phyloP scores from a whole-genome alignment of 1,140 invertebrate species.

The Camponotus floridanus region DNA sequence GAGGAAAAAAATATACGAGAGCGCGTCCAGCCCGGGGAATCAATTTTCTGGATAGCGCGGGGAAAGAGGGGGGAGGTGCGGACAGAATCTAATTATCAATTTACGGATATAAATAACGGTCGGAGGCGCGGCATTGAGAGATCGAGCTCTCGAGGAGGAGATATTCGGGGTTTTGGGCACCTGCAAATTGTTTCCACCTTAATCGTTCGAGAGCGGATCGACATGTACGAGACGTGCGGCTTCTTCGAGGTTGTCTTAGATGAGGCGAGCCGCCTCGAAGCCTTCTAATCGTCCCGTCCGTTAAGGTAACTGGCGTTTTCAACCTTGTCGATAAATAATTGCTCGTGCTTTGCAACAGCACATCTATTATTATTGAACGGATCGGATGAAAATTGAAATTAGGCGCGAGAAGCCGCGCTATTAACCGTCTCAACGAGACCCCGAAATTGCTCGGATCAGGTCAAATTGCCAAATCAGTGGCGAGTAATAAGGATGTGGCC shows the following conservation, averaged over 20 bases:
- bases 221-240: conserved; percentile 3
- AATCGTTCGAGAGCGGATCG: conserved; percentile 39
- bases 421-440: conserved; percentile 20
- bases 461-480: not conserved
- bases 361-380: conserved; percentile 23
- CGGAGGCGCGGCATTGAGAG: conserved; percentile 24
- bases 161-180: conserved; percentile 14
- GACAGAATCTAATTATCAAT: conserved; percentile 82
- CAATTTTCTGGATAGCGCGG: conserved; percentile 77
- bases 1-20: conserved; percentile 10
- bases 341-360: conserved; percentile 19
- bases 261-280: not conserved
- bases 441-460: not conserved
- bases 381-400: conserved; percentile 49
- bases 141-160: not conserved
- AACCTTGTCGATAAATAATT: conserved; percentile 47
- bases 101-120: conserved; percentile 81
- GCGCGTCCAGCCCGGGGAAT: conserved; percentile 69
- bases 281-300: conserved; percentile 28
- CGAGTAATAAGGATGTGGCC: not conserved
- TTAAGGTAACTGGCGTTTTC: not conserved
- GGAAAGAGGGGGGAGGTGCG: not conserved
- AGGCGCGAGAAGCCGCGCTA: conserved; percentile 16
- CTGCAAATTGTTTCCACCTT: conserved; percentile 57
- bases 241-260: conserved; percentile 37